Base-by-base conservation (phyloP, 2,888 invertebrate species). In the Drosophila infuscata region DNA sequence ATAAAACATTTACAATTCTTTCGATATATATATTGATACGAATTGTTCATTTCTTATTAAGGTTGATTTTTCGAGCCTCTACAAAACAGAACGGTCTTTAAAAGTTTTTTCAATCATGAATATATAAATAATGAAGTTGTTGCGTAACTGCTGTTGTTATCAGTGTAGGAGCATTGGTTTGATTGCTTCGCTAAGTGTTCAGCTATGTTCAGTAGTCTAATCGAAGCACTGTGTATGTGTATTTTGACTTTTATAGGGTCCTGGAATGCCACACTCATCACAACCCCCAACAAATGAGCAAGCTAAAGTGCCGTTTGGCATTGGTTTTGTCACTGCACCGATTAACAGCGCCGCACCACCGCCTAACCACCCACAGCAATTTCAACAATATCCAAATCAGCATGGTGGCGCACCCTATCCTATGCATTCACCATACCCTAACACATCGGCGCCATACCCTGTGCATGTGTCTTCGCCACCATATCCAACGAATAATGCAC, bases 241-340 rank as follows among this genome's bases (percentile, higher is more conserved):
- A 38, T 70, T 77, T 80, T 79, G 49, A 69, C 80, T 84, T 85
- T 93, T 92, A 88, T 93, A 93, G 93, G 93, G 93, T 89, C 87
- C 93, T 84, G 93, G 93, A 88, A 91, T 91, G 91, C 91, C 92
- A 90, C 70, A 83, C 32, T 81, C 91, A 79, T 80, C 88, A 80
- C 83, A 90, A 69, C 63, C 86, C 64, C 63, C 84, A 66, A 35
- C 52, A 66, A 85, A 72, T 38, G 81, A 88, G 54, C 74, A 76
- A 80, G 75, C 91, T 80, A 76, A 84, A 58, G 89, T 86, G 54
- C 93, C 93, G 61, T 93, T 93, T 73, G 93, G 93, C 82, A 91
- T 91, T 78, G 93, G 93, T 81, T 92, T 92, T 91, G 74, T 79
- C 58, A 15, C 59, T 62, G 82, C 89, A 58, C 90, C 92, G 79